Conservation (phyloP, 2,888 invertebrate species). For the Hipparchia semele region DNA sequence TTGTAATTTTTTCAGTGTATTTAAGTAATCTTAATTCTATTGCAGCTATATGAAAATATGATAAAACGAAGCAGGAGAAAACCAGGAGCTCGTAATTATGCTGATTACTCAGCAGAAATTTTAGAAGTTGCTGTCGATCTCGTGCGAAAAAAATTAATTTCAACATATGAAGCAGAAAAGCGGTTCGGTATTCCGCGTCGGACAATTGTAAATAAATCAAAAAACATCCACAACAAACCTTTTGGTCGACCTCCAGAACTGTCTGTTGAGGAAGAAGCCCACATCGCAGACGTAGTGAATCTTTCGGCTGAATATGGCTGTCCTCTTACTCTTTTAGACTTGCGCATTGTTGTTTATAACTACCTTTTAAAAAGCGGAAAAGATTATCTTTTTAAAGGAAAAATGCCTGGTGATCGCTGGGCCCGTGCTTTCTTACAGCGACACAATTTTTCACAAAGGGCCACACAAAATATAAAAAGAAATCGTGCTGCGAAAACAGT, state of each 20-base stretch:
- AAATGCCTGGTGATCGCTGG: constrained; percentile 36
- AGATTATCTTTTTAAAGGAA: constrained; percentile 30
- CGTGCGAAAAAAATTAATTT: constrained; percentile 24
- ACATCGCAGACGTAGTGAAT: constrained; percentile 35
- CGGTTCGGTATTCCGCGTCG: constrained; percentile 39
- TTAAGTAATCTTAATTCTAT: constrained; percentile 4
- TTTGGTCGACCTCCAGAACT: constrained; percentile 37
- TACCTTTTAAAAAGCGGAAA: constrained; percentile 32
- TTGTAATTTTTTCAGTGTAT: not conserved
- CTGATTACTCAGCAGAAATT: constrained; percentile 15
- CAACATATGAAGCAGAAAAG: constrained; percentile 35
- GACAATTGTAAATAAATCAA: constrained; percentile 38
- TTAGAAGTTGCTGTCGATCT: constrained; percentile 27
- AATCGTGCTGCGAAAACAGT: not conserved
- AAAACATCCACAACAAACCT: constrained; percentile 31
- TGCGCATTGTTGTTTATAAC: constrained; percentile 31
- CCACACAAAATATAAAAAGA: constrained; percentile 13
- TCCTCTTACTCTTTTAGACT: constrained; percentile 36
- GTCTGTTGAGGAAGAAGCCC: constrained; percentile 36
- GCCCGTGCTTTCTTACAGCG: constrained; percentile 27
- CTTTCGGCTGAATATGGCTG: constrained; percentile 37
- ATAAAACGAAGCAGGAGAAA: constrained; percentile 29
- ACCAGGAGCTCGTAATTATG: not conserved
- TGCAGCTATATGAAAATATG: constrained; percentile 22
- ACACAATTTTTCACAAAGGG: constrained; percentile 18